phyloP scores from a whole-genome alignment of 2,888 invertebrate genomes.

The Meiosimyza decipiens region DNA sequence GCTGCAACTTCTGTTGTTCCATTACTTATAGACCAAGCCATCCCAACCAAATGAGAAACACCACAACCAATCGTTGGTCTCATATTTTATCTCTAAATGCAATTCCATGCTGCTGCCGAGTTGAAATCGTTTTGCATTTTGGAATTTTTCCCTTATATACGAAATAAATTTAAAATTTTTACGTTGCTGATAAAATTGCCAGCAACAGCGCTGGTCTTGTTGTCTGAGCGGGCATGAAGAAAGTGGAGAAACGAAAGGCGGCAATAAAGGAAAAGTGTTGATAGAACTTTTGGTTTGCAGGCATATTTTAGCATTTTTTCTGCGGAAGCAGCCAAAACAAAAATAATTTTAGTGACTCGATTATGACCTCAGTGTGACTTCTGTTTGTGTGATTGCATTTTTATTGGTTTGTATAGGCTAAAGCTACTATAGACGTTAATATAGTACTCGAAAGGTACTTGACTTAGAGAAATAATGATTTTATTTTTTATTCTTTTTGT shows the following conservation, averaged over 20 bases:
- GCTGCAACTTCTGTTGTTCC: not conserved
- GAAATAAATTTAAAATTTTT: slow-evolving; percentile 37
- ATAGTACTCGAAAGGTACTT: no score
- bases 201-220: slow-evolving; percentile 15
- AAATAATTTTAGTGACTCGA: no score
- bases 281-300: slow-evolving; percentile 5
- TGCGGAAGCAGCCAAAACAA: no score
- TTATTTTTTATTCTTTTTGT: no score
- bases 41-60: not conserved
- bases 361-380: no score
- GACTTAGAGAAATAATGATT: no score
- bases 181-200: slow-evolving; percentile 35
- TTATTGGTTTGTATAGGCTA: no score
- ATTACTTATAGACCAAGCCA: not conserved
- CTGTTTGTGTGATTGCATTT: no score
- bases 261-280: slow-evolving; percentile 12
- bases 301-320: not conserved
- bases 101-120: slow-evolving; percentile 20
- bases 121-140: slow-evolving; percentile 6
- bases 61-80: slow-evolving; percentile 29
- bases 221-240: not conserved
- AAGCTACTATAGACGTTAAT: no score
- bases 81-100: slow-evolving; percentile 36
- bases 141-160: slow-evolving; percentile 22
- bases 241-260: not conserved